These are phyloP conservation scores for Arnoldichthys spilopterus DNA, from an alignment of 2,797 vertebrate species.

Conservation along the genomic window DNA sequence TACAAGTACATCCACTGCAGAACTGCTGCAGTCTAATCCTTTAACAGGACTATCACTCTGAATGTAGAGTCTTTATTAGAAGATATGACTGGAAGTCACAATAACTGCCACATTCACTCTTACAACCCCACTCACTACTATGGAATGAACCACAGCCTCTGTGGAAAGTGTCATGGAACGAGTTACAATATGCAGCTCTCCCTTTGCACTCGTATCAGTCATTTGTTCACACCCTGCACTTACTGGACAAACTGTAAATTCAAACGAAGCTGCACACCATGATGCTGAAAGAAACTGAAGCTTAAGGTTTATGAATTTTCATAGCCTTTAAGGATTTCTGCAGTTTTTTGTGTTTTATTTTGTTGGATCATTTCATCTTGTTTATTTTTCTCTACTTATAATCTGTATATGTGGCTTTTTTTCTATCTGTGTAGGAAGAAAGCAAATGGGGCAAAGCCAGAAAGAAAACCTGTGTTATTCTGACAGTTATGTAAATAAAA, in stretches of 20 bases:
- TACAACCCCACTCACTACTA: neutral
- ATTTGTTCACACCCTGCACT: too few species aligned
- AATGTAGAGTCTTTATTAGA: neutral
- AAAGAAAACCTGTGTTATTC: neutral
- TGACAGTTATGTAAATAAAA: neutral
- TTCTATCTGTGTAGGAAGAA: neutral
- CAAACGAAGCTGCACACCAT: too few species aligned
- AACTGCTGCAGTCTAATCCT: neutral
- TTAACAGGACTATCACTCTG: neutral
- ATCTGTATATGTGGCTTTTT: neutral
- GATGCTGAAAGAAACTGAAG: neutral
- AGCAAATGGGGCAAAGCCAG: neutral
- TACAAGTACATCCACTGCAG: neutral
- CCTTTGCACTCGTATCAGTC: neutral
- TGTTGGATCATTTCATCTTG: neutral
- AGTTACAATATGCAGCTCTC: neutral
- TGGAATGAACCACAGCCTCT: neutral
- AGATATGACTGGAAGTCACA: neutral
- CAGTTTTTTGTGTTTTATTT: neutral
- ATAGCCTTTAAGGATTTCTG: neutral
- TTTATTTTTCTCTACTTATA: neutral
- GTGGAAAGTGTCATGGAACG: too few species aligned
- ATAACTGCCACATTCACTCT: neutral
- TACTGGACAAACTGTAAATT: too few species aligned
- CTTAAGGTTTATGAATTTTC: neutral